These are phyloP conservation scores for Cyaniris semiargus DNA, from an alignment of 2,888 invertebrate genomes.

Conservation along the genomic window DNA sequence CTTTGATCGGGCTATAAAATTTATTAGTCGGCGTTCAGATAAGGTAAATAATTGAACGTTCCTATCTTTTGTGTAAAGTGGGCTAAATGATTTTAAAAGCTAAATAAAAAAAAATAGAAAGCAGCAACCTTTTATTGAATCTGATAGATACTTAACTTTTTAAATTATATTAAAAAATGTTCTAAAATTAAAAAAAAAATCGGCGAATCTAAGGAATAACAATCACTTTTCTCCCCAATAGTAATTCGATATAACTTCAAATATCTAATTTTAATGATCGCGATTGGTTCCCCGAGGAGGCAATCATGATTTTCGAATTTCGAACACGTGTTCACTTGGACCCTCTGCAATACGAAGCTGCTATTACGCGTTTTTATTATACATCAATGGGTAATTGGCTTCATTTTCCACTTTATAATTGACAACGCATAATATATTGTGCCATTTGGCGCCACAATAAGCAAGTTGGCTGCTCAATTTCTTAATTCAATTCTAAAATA, in stretches of 20 bases:
- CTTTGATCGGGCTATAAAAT: conserved; percentile 34
- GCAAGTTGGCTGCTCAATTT: neutral
- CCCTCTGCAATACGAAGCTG: conserved; percentile 71
- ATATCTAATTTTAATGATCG: conserved; percentile 78
- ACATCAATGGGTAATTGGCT: conserved; percentile 41
- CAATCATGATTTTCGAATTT: conserved; percentile 75
- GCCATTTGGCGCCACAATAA: neutral
- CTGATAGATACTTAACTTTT: neutral
- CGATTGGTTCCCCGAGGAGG: conserved; percentile 79
- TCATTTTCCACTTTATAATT: conserved; percentile 42
- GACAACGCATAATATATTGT: conserved; percentile 31
- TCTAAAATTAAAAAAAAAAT: neutral
- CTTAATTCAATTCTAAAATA: neutral
- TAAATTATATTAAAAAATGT: neutral
- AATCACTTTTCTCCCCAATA: conserved; percentile 48
- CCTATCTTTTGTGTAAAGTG: conserved; percentile 13
- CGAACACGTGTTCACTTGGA: conserved; percentile 74
- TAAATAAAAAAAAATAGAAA: neutral
- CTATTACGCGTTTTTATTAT: conserved; percentile 47
- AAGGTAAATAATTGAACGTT: conserved; percentile 3
- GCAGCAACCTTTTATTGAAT: neutral
- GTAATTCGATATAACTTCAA: conserved; percentile 73
- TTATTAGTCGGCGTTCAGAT: conserved; percentile 10
- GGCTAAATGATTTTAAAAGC: neutral
- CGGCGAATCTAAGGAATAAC: neutral